phyloP scores from a whole-genome alignment of 2,797 vertebrate species.

The Falco rusticolus region DNA sequence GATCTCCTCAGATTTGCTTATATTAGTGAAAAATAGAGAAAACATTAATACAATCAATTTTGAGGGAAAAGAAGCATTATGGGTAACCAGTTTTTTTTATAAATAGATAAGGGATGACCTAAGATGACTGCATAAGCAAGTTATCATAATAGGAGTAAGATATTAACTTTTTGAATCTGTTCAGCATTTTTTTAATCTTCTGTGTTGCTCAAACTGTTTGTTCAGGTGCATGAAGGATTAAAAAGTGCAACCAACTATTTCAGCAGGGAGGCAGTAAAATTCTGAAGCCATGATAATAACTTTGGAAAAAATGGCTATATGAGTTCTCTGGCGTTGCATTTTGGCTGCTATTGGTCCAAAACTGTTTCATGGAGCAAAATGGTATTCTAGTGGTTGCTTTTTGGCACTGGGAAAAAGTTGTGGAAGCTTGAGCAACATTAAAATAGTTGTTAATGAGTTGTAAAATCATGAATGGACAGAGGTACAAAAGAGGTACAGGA shows the following conservation, averaged over 20 bases:
- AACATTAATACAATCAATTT: neutral
- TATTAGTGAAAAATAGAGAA: slow-evolving; percentile 31
- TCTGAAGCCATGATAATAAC: neutral
- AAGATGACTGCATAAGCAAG: neutral
- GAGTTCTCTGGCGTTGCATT: neutral
- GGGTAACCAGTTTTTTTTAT: neutral
- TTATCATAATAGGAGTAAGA: neutral
- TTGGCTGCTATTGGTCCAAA: neutral
- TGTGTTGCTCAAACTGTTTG: neutral
- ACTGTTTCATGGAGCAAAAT: neutral
- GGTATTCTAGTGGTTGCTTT: neutral
- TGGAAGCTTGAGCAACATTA: neutral
- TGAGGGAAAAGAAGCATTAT: neutral
- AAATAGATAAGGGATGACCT: neutral
- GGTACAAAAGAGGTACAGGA: neutral
- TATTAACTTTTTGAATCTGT: neutral
- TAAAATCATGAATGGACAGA: neutral
- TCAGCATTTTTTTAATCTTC: slow-evolving; percentile 5
- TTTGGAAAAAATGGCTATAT: neutral
- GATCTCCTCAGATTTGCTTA: neutral
- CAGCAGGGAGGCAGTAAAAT: neutral
- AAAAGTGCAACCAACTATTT: neutral
- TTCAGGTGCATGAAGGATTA: slow-evolving; percentile 3
- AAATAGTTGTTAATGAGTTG: neutral
- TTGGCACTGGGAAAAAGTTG: neutral